Evolutionary conservation across 2,888 invertebrate species (phyloP), one percentile per base, ranked within the genome.

Genomic region (Pterobdella sp.): DNA sequence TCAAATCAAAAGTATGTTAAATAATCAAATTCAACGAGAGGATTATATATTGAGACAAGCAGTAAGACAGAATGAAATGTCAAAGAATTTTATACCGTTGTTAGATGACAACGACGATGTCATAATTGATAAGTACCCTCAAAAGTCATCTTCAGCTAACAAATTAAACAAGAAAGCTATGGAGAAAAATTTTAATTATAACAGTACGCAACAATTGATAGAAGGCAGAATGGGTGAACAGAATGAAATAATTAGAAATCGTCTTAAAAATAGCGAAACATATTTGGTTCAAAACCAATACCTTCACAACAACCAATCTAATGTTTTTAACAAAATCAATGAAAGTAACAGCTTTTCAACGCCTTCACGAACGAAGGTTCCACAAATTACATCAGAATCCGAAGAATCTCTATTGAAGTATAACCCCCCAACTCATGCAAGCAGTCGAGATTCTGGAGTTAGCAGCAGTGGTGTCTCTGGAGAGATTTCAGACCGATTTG

Each of bases 371-470:
- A 7, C 63, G 35, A 42, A 68, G 22, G 56, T n/a, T 34, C 31
- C 42, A 35, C 60, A 72, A 26, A 60, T 68, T 26, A 82, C 81
- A 74, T 81, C 81, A 72, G 81, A 82, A 37, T 80, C 80, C 2
- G 82, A 82, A 75, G 82, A 82, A 73, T 77, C 82, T 31, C 81
- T 81, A 81, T 82, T 85, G 82, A 68, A 74, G 63, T 49, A 66
- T 49, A 34, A 68, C 73, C 56, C 73, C 34, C 49, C 69, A 29
- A 66, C 42, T 42, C 32, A 69, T 74, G 65, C 70, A 26, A 74
- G 74, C 65, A 74, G 74, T 35, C 34, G 74, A 18, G 74, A 74
- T 56, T 74, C 74, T 0, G 74, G 74, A 22, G 74, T 74, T 7
- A 73, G 74, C 72, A 74, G 74, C 68, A 68, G 69, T 31, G 68